Evolutionary conservation across 2,888 invertebrate species (phyloP).

Genomic region (Rhopalosiphum nymphaeae): DNA sequence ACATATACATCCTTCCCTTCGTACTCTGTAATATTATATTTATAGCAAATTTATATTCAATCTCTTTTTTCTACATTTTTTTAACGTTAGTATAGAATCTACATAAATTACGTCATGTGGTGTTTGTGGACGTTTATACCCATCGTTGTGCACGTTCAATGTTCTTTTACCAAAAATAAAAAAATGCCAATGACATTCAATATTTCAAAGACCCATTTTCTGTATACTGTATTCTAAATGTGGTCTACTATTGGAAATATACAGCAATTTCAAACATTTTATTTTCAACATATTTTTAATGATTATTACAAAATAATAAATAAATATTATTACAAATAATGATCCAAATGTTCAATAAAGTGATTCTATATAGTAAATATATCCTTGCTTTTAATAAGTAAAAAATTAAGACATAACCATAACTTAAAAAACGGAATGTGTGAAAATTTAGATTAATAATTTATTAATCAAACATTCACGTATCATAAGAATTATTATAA

Average conservation of each 20-base stretch:
- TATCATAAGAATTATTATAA: not conserved
- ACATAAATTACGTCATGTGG: slow-evolving; percentile 50
- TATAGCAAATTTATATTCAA: slow-evolving; percentile 48
- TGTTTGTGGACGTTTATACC: slow-evolving; percentile 6
- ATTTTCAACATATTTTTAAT: not conserved
- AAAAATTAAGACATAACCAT: not conserved
- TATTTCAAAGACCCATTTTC: not conserved
- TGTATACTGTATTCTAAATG: not conserved
- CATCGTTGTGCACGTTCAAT: slow-evolving; percentile 4
- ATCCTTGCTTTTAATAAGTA: not conserved
- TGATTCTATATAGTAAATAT: not conserved
- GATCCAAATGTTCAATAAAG: not conserved
- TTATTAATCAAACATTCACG: not conserved
- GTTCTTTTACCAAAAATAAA: slow-evolving; percentile 34
- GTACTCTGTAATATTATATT: slow-evolving; percentile 33
- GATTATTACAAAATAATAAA: not conserved
- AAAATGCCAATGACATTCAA: not conserved
- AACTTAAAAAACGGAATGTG: not conserved
- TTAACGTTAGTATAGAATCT: slow-evolving; percentile 44
- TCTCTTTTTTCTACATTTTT: slow-evolving; percentile 39
- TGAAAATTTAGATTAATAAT: not conserved
- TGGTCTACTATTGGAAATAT: not conserved
- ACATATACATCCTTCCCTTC: slow-evolving; percentile 1
- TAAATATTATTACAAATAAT: not conserved
- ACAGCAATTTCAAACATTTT: not conserved